Conservation (phyloP, 1,140 invertebrate species). For the Brachionus plicatilis region DNA sequence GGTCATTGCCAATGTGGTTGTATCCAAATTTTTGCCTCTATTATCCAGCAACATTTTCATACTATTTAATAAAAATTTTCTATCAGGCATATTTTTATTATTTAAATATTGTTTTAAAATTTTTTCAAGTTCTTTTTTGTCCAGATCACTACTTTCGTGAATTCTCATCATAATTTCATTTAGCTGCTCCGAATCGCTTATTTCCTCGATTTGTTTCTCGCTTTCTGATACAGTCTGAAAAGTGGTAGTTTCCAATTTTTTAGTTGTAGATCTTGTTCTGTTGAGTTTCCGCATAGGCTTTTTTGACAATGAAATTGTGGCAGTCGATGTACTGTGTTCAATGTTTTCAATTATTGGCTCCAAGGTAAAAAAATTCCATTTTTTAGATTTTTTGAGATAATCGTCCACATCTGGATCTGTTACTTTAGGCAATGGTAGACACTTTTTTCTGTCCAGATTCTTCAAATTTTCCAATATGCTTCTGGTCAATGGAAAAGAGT, state of each 20-base stretch:
- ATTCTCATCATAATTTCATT: slow-evolving; percentile 27
- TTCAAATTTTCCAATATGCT: background rate
- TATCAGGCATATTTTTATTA: background rate
- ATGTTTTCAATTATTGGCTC: background rate
- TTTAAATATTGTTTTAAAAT: slow-evolving; percentile 18
- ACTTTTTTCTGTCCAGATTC: slow-evolving; percentile 18
- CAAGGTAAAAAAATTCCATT: background rate
- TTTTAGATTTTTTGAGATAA: background rate
- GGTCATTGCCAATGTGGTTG: background rate
- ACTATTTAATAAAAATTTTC: background rate
- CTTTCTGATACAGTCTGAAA: background rate
- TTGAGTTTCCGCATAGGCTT: background rate
- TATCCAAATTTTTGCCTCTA: background rate
- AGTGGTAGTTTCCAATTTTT: background rate
- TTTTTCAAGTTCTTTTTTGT: background rate
- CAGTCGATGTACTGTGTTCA: background rate
- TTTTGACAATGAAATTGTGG: background rate
- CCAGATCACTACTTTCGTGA: background rate
- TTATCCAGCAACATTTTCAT: background rate
- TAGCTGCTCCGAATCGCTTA: background rate
- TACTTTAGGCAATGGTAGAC: slow-evolving; percentile 6
- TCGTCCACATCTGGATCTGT: background rate
- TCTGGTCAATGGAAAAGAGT: slow-evolving; percentile 18
- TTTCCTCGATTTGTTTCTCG: background rate
- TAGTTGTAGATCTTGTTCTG: background rate